Percentiles rank a stretch among this genome's conserved stretches.
phyloP scores from a whole-genome alignment of 2,888 invertebrate species.

The Matsumyia berberina region DNA sequence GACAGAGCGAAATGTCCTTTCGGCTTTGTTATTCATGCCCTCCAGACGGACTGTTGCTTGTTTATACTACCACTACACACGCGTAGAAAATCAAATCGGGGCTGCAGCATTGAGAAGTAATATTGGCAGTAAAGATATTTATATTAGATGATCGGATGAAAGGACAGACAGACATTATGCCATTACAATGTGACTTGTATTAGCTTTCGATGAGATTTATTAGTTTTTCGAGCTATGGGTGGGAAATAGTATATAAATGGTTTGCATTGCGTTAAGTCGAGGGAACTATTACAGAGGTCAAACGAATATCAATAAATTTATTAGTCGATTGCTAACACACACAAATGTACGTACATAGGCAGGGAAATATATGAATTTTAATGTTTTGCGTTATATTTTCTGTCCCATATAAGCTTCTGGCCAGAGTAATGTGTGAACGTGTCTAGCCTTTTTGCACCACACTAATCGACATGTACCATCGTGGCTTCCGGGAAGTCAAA shows the following conservation, averaged over 20 bases:
- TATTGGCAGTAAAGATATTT: conserved; percentile 66
- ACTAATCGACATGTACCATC: no score
- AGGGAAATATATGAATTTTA: background rate
- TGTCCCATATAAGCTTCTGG: no score
- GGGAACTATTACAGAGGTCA: conserved; percentile 13
- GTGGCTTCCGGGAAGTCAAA: no score
- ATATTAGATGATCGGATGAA: conserved; percentile 63
- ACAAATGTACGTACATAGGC: background rate
- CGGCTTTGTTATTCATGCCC: conserved; percentile 62
- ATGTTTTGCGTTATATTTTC: no score
- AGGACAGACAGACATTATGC: conserved; percentile 52
- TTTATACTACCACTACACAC: conserved; percentile 45
- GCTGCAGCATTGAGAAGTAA: conserved; percentile 36
- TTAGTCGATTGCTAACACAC: background rate
- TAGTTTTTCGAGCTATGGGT: conserved; percentile 65
- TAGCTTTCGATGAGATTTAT: conserved; percentile 76
- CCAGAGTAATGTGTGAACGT: no score
- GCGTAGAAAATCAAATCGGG: conserved; percentile 24
- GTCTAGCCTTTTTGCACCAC: no score
- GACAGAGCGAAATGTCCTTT: conserved; percentile 30
- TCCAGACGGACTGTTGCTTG: conserved; percentile 67
- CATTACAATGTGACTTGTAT: conserved; percentile 68
- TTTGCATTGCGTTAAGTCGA: conserved; percentile 16
- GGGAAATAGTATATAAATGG: conserved; percentile 44
- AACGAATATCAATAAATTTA: conserved; percentile 53